Conservation (phyloP, 2,113 vertebrate genomes). For the Sinocyclocheilus anshuiensis region DNA sequence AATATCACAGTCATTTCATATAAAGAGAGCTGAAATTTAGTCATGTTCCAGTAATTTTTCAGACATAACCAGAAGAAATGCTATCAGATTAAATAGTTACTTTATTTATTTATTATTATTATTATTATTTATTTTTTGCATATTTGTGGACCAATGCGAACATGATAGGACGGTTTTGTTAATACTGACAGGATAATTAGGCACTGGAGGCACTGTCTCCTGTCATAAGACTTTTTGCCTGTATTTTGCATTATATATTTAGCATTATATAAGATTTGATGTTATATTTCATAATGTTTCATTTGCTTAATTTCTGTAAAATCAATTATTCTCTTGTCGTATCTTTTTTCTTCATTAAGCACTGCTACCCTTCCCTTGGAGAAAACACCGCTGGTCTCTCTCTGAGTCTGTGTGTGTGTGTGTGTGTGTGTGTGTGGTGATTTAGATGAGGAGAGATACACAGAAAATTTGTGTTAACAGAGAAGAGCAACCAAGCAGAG, state of each 20-base stretch:
- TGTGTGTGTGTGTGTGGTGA: constrained; percentile 24
- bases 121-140: not conserved
- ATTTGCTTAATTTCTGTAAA: not conserved
- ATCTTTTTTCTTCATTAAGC: not conserved
- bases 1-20: too few relatives aligned
- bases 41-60: too few relatives aligned
- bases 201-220: not conserved
- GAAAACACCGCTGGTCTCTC: not conserved
- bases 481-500: constrained; percentile 30
- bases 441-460: constrained; percentile 12
- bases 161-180: not conserved
- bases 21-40: too few relatives aligned
- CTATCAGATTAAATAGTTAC: not conserved
- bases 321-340: not conserved
- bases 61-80: not conserved
- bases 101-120: too few relatives aligned
- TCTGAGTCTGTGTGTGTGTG: not conserved
- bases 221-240: not conserved
- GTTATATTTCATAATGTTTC: not conserved
- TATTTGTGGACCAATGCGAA: not conserved
- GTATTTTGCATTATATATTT: not conserved
- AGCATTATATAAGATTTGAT: not conserved
- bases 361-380: not conserved
- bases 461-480: constrained; percentile 13
- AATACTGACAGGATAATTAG: not conserved